Conservation (phyloP, 1,140 invertebrate genomes). For the Drosophila nikananu region DNA sequence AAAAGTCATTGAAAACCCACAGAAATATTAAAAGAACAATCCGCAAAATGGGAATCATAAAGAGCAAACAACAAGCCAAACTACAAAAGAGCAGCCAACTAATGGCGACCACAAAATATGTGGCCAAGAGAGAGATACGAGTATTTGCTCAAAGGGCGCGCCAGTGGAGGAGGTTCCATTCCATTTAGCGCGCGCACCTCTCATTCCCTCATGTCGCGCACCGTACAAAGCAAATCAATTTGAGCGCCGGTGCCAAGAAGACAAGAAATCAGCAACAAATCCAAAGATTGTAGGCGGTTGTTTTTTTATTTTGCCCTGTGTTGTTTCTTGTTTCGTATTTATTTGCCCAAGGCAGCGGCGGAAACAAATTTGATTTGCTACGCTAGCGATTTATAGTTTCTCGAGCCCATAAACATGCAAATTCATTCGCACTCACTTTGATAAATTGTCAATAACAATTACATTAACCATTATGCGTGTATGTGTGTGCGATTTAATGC, state of each 20-base stretch:
- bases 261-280: conserved; percentile 28
- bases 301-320: not conserved
- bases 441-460: conserved; percentile 63
- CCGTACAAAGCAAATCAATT: conserved; percentile 72
- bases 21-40: conserved; percentile 32
- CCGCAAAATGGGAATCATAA: conserved; percentile 16
- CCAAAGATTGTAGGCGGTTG: conserved; percentile 58
- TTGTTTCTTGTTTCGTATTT: conserved; percentile 10
- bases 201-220: conserved; percentile 14
- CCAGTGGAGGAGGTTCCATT: conserved; percentile 8
- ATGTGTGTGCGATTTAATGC: conserved; percentile 5
- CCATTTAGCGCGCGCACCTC: conserved; percentile 25
- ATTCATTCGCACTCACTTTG: conserved; percentile 41
- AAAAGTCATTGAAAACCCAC: conserved; percentile 39
- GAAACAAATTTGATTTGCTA: conserved; percentile 37
- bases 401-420: conserved; percentile 55
- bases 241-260: conserved; percentile 32
- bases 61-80: conserved; percentile 37
- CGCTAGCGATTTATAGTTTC: conserved; percentile 54
- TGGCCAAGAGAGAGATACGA: conserved; percentile 16
- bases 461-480: conserved; percentile 28
- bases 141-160: conserved; percentile 1
- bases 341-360: conserved; percentile 56
- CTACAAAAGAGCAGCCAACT: conserved; percentile 40
- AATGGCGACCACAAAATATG: conserved; percentile 24